Base-by-base conservation (phyloP, 2,888 invertebrate genomes). In the Pachycephus smyrnensis region DNA sequence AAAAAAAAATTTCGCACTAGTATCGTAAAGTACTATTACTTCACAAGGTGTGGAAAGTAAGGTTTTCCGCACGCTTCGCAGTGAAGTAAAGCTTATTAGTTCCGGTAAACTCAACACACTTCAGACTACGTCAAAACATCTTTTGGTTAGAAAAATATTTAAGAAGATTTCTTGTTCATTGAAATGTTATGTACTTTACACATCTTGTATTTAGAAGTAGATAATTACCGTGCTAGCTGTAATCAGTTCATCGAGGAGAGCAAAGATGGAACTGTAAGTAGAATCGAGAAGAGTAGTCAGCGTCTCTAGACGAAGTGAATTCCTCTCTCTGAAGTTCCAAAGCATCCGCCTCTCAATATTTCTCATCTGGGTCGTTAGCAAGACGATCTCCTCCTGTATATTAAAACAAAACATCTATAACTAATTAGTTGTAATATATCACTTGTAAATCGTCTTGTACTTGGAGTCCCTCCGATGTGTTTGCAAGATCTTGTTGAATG, bases 291-390 rank as follows among this genome's bases (percentile, higher is more conserved):
- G 87, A 76, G 84, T 86, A 78, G 88, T 86, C 75, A 97, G 91
- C 78, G 95, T 94, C 73, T 94, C 94, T 80, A 97, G 93, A 71
- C 96, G 94, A 1, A 95, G 94, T 0, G 96, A 96, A 76, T 95
- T 97, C 88, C 96, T 94, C 79, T 97, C 96, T 83, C 96, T 96
- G 88, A 96, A 95, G 88, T 96, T 95, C 3, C 95, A 94, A 80
- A 97, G 92, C 68, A 97, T 92, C 81, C 95, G 93, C 88, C 95
- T 95, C 91, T 97, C 96, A 68, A 97, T 94, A 78, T 95, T 92
- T 73, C 96, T 94, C 89, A 96, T 96, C 90, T 97, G 97, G 40
- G 94, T 93, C 82, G 96, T 95, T 73, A 95, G 92, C 77, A 94
- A 91, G 55, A 92, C 86, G 80, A 90, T 85, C 83, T 89, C 90